Evolutionary conservation across 2,797 vertebrate genomes (phyloP).

Genomic region (Esox lucius): DNA sequence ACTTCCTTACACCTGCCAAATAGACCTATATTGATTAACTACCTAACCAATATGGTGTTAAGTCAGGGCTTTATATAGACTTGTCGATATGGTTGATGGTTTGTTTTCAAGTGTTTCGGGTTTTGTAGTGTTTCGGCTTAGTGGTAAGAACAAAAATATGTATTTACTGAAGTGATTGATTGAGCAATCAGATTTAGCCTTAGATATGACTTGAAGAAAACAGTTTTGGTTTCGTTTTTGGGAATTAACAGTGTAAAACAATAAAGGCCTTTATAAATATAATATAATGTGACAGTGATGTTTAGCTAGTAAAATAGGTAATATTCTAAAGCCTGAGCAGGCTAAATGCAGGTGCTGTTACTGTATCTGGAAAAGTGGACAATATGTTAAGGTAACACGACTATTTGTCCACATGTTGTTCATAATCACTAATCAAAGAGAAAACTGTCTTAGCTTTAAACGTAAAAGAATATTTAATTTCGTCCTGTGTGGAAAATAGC

Average conservation of each 20-base stretch:
- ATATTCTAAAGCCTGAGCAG: background rate
- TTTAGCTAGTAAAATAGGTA: background rate
- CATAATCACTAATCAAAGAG: background rate
- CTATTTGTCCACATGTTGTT: background rate
- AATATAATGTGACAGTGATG: background rate
- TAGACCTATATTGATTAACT: background rate
- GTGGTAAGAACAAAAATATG: conserved; percentile 63
- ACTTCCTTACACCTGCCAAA: background rate
- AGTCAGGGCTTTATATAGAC: background rate
- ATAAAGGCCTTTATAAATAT: background rate
- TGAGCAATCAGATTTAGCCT: conserved; percentile 74
- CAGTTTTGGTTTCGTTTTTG: conserved; percentile 23
- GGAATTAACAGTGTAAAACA: background rate
- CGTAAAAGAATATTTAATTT: background rate
- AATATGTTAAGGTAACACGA: background rate
- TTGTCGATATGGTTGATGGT: background rate
- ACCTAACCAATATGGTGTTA: background rate
- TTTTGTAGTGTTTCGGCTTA: conserved; percentile 42
- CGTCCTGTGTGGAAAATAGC: background rate
- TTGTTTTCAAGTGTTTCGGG: conserved; percentile 42
- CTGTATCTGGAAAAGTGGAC: background rate
- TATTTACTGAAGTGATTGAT: conserved; percentile 78
- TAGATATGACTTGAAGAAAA: conserved; percentile 31
- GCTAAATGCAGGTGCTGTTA: background rate
- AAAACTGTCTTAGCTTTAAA: background rate